These are phyloP conservation scores for Heliconius charithonia DNA, from an alignment of 2,888 invertebrate genomes.

Conservation along the genomic window DNA sequence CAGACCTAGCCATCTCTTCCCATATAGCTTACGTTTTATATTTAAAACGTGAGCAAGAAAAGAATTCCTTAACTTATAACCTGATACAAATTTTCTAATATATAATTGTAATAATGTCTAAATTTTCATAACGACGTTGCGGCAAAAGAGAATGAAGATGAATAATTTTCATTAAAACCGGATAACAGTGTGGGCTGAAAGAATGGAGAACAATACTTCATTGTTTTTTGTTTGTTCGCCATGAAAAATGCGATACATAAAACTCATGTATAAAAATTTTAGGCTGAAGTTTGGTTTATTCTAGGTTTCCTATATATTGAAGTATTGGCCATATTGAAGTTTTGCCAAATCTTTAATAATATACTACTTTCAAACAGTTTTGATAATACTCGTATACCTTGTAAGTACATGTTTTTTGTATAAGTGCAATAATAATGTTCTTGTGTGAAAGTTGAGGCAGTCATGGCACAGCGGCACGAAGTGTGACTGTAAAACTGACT, in stretches of 20 bases:
- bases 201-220: slow-evolving; percentile 2
- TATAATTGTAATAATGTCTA: slow-evolving; percentile 3
- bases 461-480: no score
- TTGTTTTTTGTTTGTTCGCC: slow-evolving; percentile 10
- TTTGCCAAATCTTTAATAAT: background rate
- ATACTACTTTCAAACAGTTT: background rate
- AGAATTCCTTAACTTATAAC: background rate
- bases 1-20: no score
- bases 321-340: background rate
- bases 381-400: background rate
- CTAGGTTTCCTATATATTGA: background rate
- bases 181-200: slow-evolving; percentile 7
- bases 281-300: background rate
- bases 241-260: background rate
- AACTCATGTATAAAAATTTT: background rate
- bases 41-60: background rate
- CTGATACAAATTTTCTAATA: background rate
- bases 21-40: background rate
- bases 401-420: background rate
- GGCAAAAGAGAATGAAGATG: slow-evolving; percentile 12
- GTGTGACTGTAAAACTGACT: no score
- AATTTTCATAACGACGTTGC: slow-evolving; percentile 7
- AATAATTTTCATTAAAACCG: slow-evolving; percentile 28
- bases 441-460: no score
- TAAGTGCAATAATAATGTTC: no score